A percentile compares a stretch with the other conserved stretches of the same genome.
Evolutionary conservation across 2,797 vertebrate genomes (phyloP).

Genomic region (Epinephelus coioides): DNA sequence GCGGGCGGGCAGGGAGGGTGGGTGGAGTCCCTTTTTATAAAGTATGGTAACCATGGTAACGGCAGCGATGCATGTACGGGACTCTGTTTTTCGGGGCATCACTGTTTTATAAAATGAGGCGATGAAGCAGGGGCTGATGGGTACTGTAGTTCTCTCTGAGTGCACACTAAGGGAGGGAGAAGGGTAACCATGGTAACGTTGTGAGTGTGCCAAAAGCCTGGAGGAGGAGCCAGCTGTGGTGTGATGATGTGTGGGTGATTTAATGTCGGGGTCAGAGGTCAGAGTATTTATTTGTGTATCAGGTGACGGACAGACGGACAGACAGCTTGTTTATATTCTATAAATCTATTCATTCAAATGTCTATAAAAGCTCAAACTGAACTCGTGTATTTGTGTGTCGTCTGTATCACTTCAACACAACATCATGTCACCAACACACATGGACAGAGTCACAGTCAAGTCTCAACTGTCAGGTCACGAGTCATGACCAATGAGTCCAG

Average conservation of each 20-base stretch:
- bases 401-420: too few relatives aligned
- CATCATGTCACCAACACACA: neutral
- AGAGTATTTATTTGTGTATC: slow-evolving; percentile 86
- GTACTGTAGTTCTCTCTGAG: slow-evolving; percentile 32
- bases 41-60: slow-evolving; percentile 68
- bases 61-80: slow-evolving; percentile 59
- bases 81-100: neutral
- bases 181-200: slow-evolving; percentile 4
- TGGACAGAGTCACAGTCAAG: too few relatives aligned
- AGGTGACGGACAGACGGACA: slow-evolving; percentile 44
- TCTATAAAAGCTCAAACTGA: slow-evolving; percentile 75
- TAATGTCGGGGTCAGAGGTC: slow-evolving; percentile 60
- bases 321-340: slow-evolving; percentile 82
- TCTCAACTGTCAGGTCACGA: too few relatives aligned
- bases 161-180: neutral
- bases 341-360: slow-evolving; percentile 78
- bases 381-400: too few relatives aligned
- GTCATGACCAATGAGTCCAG: too few relatives aligned
- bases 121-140: slow-evolving; percentile 46
- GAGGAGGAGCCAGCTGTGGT: slow-evolving; percentile 10
- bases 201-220: slow-evolving; percentile 67
- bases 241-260: neutral
- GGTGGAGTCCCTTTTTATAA: slow-evolving; percentile 53
- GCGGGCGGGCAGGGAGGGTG: too few relatives aligned
- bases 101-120: slow-evolving; percentile 38